phyloP scores from a whole-genome alignment of 2,113 vertebrate genomes.

The Cebus imitator region DNA sequence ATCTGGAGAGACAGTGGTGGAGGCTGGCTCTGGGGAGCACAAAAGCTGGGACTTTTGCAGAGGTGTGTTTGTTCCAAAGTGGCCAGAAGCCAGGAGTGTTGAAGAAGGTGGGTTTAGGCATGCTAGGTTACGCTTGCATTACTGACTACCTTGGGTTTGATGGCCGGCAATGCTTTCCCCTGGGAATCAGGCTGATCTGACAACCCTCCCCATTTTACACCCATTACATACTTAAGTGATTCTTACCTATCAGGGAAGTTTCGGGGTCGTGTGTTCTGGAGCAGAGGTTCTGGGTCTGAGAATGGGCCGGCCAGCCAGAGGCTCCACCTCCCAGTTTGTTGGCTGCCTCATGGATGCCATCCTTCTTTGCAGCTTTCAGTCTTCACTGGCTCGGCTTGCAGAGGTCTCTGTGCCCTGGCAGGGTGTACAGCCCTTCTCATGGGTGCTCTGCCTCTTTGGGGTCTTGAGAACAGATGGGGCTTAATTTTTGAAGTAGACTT shows the following conservation, averaged over 20 bases:
- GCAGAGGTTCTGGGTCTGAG: neutral
- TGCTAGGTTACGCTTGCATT: neutral
- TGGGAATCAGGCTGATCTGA: neutral
- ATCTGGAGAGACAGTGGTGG: neutral
- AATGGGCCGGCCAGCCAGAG: neutral
- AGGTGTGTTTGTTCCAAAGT: neutral
- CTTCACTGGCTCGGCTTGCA: neutral
- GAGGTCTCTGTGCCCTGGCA: neutral
- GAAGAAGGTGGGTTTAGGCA: neutral
- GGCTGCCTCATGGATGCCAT: neutral
- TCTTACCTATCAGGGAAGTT: neutral
- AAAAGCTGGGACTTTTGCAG: constrained; percentile 6
- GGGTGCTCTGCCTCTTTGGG: neutral
- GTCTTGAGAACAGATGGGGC: constrained; percentile 18
- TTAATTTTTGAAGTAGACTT: constrained; percentile 54
- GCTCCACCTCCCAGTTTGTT: neutral
- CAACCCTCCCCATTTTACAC: neutral
- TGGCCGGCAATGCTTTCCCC: neutral
- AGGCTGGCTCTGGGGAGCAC: neutral
- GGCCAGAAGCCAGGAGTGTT: neutral
- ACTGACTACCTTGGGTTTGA: neutral
- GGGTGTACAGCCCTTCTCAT: neutral
- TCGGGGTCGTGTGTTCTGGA: neutral
- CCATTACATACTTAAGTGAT: neutral
- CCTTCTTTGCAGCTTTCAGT: neutral